Conservation (phyloP, 2,113 vertebrate genomes). For the Nipponia nippon region DNA sequence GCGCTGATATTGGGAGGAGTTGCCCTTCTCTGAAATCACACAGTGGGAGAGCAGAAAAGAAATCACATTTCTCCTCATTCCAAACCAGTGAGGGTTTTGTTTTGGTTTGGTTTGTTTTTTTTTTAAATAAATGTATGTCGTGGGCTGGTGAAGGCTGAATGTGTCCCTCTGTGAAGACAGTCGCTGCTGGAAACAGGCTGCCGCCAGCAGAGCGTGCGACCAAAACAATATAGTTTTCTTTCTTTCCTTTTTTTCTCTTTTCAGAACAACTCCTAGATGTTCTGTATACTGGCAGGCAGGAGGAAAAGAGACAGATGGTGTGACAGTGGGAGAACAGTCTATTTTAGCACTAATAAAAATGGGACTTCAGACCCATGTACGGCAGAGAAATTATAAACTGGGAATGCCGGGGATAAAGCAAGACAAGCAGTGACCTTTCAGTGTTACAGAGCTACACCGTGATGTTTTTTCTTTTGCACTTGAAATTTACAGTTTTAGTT, state of each 20-base stretch:
- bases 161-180: conserved; percentile 29
- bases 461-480: not conserved
- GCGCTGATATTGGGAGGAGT: not conserved
- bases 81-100: not conserved
- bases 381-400: conserved; percentile 18
- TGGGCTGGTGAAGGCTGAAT: not conserved
- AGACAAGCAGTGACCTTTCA: conserved; percentile 16
- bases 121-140: not conserved
- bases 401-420: not conserved
- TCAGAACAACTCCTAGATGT: conserved; percentile 53
- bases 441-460: not conserved
- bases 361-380: not conserved
- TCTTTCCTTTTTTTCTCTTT: not conserved
- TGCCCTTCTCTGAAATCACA: not conserved
- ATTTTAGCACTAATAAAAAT: conserved; percentile 71
- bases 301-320: conserved; percentile 62
- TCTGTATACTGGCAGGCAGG: conserved; percentile 21
- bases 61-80: not conserved
- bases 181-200: conserved; percentile 34
- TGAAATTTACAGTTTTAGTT: not conserved
- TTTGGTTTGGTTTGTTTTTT: not conserved
- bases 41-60: conserved; percentile 1
- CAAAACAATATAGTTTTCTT: conserved; percentile 44
- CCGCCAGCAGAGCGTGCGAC: conserved; percentile 39
- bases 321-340: conserved; percentile 64